Conservation (phyloP, 2,113 vertebrate genomes). For the Australoheros scitulus region DNA sequence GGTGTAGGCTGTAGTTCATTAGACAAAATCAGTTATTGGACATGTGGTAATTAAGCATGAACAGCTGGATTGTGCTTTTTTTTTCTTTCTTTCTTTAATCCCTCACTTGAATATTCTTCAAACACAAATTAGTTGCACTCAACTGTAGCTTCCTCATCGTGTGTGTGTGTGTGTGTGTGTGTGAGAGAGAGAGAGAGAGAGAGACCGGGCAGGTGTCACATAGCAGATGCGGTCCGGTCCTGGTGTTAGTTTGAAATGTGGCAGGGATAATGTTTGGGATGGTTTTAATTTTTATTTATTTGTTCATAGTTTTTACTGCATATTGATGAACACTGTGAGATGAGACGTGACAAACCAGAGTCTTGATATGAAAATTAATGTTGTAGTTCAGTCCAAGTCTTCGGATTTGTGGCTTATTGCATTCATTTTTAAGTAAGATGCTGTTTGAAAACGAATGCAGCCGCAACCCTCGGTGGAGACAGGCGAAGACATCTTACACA, state of each 20-base stretch:
- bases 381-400: constrained; percentile 33
- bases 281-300: constrained; percentile 67
- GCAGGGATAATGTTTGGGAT: constrained; percentile 64
- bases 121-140: constrained; percentile 53
- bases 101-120: constrained; percentile 39
- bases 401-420: constrained; percentile 8
- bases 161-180: neutral
- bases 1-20: constrained; percentile 34
- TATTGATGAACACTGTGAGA: constrained; percentile 77
- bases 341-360: constrained; percentile 43
- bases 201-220: constrained; percentile 45
- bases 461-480: constrained; percentile 7
- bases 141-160: constrained; percentile 62
- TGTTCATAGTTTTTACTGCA: constrained; percentile 56
- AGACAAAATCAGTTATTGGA: constrained; percentile 24
- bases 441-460: constrained; percentile 35
- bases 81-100: neutral
- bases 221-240: constrained; percentile 46
- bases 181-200: no score
- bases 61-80: constrained; percentile 19
- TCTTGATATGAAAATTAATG: constrained; percentile 24
- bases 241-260: constrained; percentile 55
- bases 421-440: constrained; percentile 21
- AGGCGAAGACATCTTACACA: constrained; percentile 23
- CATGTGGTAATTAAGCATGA: constrained; percentile 36